Evolutionary conservation across 92 coral and sea anemone genomes (phyloP), one percentile per base, ranked within the genome.

Genomic region (Phenganax subtilis): DNA sequence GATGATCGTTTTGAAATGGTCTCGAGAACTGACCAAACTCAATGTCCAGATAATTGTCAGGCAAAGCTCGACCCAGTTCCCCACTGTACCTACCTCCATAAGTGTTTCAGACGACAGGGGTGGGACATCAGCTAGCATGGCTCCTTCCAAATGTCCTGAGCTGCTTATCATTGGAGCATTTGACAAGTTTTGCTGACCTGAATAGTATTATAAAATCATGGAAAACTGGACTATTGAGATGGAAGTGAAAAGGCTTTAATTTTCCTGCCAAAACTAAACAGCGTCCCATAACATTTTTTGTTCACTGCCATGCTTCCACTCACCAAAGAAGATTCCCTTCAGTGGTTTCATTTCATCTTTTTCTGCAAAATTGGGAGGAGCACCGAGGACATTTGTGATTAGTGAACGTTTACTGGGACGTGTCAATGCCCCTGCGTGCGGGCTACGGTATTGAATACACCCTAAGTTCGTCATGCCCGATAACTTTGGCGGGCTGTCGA

Each of bases 131-230:
- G 90, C 91, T 8, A 90, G 87, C 25, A 92, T 85, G 29, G 93
- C 90, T 7, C 98, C 98, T 31, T 93, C 98, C 89, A 93, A 88
- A 59, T 89, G 89, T 9, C 96, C 96, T 6, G 96, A 91, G 15
- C 81, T 76, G 54, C 84, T 91, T 29, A 86, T 88, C 44, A 84
- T 84, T 37, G 83, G 74, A 58, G 80, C 58, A 61, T 56, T 80
- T 67, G 59, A 44, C 71, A 76, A 15, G 47, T 59, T 83, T 70
- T 73, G 61, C 11, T 66, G 72, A 7, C 72, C 72, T 66, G 44
- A 12, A 6, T 11, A 37, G 47, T 37, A 37, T 1, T 37, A 4
- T 37, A 37, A 37, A 37, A 37, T 37, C 47, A 37, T 37, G 47
- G 47, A 37, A 37, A 37, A n/a, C 47, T 4, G 4, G 47, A 37